Conservation (phyloP, 2,888 invertebrate genomes). For the Rhaphigaster nebulosa region DNA sequence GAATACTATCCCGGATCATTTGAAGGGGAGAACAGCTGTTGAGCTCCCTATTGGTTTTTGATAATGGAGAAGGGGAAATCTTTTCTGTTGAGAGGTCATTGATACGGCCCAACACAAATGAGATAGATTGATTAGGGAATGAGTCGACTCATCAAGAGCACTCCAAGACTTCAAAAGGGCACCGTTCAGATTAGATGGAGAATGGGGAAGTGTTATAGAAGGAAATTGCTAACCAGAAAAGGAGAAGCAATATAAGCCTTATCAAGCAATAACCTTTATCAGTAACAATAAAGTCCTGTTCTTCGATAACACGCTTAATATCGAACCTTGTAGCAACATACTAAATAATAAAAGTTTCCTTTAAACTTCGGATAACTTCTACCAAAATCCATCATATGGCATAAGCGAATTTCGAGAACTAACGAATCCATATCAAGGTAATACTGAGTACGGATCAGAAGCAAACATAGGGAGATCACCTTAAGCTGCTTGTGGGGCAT, state of each 20-base stretch:
- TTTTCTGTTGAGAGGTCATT: neutral
- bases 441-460: too few species aligned
- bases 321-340: too few species aligned
- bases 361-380: too few species aligned
- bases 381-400: too few species aligned
- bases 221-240: neutral
- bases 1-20: neutral
- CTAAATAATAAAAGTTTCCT: too few species aligned
- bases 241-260: neutral
- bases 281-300: neutral
- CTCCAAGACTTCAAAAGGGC: neutral
- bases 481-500: too few species aligned
- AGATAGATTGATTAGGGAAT: neutral
- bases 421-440: too few species aligned
- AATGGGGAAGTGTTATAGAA: neutral
- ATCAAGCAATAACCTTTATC: neutral
- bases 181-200: neutral
- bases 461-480: too few species aligned
- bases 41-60: neutral
- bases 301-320: neutral
- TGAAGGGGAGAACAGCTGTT: neutral
- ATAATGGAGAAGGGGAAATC: neutral
- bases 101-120: conserved; percentile 9
- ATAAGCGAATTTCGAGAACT: too few species aligned
- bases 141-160: neutral